phyloP scores from a whole-genome alignment of 2,113 vertebrate genomes.

The Parus major region DNA sequence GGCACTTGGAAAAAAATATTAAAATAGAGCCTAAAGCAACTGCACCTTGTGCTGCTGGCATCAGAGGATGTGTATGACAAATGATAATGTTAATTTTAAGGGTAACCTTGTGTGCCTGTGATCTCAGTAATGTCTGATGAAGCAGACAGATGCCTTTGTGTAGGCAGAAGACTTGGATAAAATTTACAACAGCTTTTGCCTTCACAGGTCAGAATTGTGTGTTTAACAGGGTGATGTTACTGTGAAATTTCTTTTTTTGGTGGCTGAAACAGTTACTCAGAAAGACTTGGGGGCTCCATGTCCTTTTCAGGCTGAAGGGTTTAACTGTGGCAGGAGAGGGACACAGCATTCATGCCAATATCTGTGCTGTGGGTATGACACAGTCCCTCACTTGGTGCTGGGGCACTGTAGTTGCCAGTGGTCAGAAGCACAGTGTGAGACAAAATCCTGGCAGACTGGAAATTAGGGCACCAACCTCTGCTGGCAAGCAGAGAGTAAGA shows the following conservation, averaged over 20 bases:
- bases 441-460: not conserved
- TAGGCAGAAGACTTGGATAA: not conserved
- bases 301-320: not conserved
- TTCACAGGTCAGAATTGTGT: not conserved
- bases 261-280: not conserved
- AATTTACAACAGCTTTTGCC: not conserved
- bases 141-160: fast-evolving
- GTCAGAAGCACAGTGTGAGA: not conserved
- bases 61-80: not conserved
- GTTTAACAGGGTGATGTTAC: not conserved
- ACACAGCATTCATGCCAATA: not conserved
- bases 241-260: not conserved
- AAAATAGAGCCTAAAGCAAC: not conserved
- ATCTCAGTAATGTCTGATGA: not conserved
- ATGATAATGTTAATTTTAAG: not conserved
- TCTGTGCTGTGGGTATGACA: fast-evolving
- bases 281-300: not conserved
- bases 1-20: not conserved
- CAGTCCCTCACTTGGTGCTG: not conserved
- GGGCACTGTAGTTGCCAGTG: not conserved
- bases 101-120: not conserved
- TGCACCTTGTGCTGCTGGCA: not conserved
- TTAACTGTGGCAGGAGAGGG: not conserved
- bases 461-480: not conserved
- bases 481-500: not conserved